A percentile compares a stretch with the other conserved stretches of the same genome.
Conservation (phyloP, 1,140 invertebrate species). For the Zaprionus davidi region DNA sequence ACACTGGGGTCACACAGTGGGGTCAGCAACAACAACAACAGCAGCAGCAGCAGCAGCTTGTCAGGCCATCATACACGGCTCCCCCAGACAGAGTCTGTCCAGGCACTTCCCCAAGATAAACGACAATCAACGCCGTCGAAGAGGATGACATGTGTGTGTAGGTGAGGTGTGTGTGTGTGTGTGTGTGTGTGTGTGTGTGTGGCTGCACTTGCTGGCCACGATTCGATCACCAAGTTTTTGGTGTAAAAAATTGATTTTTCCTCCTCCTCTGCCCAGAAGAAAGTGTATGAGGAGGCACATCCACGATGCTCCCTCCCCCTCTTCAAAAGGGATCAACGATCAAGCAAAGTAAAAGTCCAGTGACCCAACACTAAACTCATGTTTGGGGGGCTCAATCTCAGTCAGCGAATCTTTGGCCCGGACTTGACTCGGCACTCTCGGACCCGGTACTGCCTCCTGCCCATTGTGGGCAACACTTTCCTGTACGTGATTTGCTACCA, state of each 20-base stretch:
- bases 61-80: conserved; percentile 2
- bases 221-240: conserved; percentile 11
- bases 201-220: conserved; percentile 45
- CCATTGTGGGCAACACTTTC: conserved; percentile 55
- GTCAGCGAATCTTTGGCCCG: conserved; percentile 22
- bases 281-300: conserved; percentile 25
- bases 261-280: neutral
- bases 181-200: neutral
- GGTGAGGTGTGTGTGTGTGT: neutral
- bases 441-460: conserved; percentile 14
- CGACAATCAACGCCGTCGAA: conserved; percentile 42
- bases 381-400: conserved; percentile 5
- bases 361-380: conserved; percentile 10
- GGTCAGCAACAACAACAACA: conserved; percentile 25
- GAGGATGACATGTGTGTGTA: conserved; percentile 63
- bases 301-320: neutral
- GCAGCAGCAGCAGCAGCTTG: conserved; percentile 20
- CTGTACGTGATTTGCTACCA: conserved; percentile 69
- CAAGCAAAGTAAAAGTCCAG: conserved; percentile 50
- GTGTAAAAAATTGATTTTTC: conserved; percentile 67
- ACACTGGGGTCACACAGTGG: conserved; percentile 43
- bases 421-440: conserved; percentile 33
- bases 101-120: conserved; percentile 63
- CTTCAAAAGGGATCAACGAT: conserved; percentile 3
- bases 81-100: neutral